These are phyloP conservation scores for Antheraea pernyi DNA, from an alignment of 1,140 invertebrate species.

Conservation along the genomic window DNA sequence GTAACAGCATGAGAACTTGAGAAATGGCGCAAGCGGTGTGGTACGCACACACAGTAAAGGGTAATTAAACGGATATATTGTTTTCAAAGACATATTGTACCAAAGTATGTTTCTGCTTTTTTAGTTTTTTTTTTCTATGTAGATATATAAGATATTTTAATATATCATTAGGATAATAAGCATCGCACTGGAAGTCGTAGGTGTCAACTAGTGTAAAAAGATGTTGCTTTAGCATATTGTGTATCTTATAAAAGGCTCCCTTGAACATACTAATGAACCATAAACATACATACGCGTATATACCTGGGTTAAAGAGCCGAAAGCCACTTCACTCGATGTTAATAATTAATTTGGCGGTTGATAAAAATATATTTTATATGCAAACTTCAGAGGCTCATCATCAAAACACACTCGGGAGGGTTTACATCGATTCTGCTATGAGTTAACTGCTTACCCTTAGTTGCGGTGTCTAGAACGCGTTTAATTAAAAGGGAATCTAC, in stretches of 20 bases:
- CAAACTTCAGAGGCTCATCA: conserved; percentile 11
- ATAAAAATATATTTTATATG: conserved; percentile 17
- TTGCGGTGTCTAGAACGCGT: conserved; percentile 38
- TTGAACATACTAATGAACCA: not conserved
- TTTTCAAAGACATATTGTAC: too few species aligned
- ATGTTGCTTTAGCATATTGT: not conserved
- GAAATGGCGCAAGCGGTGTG: too few species aligned
- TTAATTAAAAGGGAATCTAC: conserved; percentile 66
- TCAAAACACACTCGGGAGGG: conserved; percentile 13
- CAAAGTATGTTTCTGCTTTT: too few species aligned
- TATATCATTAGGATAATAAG: too few species aligned
- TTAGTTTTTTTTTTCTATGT: too few species aligned
- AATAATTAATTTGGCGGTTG: not conserved
- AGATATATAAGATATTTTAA: too few species aligned
- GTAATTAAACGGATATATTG: too few species aligned
- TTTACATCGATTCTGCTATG: conserved; percentile 30
- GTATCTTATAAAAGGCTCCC: not conserved
- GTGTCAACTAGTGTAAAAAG: too few species aligned
- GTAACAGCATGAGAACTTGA: too few species aligned
- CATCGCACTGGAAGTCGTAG: too few species aligned
- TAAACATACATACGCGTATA: not conserved
- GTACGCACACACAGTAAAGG: too few species aligned
- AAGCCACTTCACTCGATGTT: not conserved
- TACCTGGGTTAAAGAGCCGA: not conserved
- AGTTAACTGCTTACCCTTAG: conserved; percentile 29